A percentile compares a stretch with the other conserved stretches of the same genome.
These are phyloP conservation scores for Cremastinae sp. DNA, from an alignment of 2,888 invertebrate species.

Conservation along the genomic window DNA sequence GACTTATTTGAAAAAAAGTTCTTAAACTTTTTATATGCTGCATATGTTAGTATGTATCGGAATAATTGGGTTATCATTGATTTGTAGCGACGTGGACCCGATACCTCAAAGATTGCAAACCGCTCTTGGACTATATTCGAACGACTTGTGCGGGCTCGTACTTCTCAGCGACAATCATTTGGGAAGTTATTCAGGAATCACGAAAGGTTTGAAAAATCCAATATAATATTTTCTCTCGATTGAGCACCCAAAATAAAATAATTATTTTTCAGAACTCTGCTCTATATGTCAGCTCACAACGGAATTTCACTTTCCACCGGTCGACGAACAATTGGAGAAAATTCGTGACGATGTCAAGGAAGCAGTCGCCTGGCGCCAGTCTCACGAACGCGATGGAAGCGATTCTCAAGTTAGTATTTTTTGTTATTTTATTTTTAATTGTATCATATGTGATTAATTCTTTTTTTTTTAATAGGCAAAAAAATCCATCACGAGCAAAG, in stretches of 20 bases:
- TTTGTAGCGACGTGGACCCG: slow-evolving; percentile 81
- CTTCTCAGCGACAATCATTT: slow-evolving; percentile 87
- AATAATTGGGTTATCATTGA: background rate
- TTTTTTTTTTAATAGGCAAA: slow-evolving; percentile 69
- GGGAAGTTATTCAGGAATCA: slow-evolving; percentile 84
- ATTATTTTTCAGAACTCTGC: slow-evolving; percentile 83
- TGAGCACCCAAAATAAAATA: background rate
- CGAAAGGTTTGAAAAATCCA: slow-evolving; percentile 81
- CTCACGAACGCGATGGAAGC: slow-evolving; percentile 76
- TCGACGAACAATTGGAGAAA: slow-evolving; percentile 92
- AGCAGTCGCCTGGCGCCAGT: slow-evolving; percentile 82
- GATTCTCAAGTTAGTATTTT: slow-evolving; percentile 72
- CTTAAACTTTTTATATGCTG: background rate
- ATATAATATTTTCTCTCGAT: background rate
- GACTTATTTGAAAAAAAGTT: slow-evolving; percentile 23
- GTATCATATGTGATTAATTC: slow-evolving; percentile 6
- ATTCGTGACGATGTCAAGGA: slow-evolving; percentile 84
- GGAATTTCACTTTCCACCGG: slow-evolving; percentile 96
- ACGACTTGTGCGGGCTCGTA: slow-evolving; percentile 93
- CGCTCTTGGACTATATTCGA: slow-evolving; percentile 95
- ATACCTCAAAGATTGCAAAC: slow-evolving; percentile 94
- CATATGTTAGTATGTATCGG: slow-evolving; percentile 5
- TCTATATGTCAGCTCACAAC: slow-evolving; percentile 89
- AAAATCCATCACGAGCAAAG: slow-evolving; percentile 82
- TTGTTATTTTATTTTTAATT: background rate